These are phyloP conservation scores for Symphodus melops DNA, from an alignment of 2,113 vertebrate genomes.

Conservation along the genomic window DNA sequence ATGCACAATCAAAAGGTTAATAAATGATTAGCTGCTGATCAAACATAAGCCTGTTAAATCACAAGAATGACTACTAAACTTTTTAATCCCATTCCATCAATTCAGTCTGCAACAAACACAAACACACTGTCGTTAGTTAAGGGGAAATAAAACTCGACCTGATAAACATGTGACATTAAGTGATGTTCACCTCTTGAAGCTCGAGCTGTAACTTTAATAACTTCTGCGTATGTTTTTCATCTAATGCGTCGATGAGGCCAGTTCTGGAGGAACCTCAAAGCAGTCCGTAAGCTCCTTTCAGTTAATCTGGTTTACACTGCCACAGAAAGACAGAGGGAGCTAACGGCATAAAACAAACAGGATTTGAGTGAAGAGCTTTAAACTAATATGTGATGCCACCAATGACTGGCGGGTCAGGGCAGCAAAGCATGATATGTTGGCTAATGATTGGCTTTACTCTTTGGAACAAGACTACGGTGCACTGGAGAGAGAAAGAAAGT, in stretches of 20 bases:
- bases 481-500: conserved; percentile 3
- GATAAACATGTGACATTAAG: neutral
- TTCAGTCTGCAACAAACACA: neutral
- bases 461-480: conserved; percentile 42
- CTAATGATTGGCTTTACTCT: conserved; percentile 20
- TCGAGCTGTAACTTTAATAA: conserved; percentile 2
- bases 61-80: neutral
- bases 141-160: neutral
- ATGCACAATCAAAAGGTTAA: conserved; percentile 56
- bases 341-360: conserved; percentile 60
- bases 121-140: neutral
- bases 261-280: conserved; percentile 61
- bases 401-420: conserved; percentile 23
- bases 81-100: neutral
- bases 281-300: conserved; percentile 58
- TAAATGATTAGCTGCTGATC: conserved; percentile 19
- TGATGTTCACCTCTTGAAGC: neutral
- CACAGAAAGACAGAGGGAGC: conserved; percentile 18
- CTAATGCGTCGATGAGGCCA: conserved; percentile 22
- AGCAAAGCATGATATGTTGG: conserved; percentile 20
- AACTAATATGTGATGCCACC: conserved; percentile 34
- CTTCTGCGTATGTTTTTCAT: neutral
- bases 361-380: conserved; percentile 62
- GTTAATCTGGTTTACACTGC: conserved; percentile 59
- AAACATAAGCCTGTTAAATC: conserved; percentile 10